phyloP scores from a whole-genome alignment of 2,888 invertebrate genomes.

The Philonicus albiceps region DNA sequence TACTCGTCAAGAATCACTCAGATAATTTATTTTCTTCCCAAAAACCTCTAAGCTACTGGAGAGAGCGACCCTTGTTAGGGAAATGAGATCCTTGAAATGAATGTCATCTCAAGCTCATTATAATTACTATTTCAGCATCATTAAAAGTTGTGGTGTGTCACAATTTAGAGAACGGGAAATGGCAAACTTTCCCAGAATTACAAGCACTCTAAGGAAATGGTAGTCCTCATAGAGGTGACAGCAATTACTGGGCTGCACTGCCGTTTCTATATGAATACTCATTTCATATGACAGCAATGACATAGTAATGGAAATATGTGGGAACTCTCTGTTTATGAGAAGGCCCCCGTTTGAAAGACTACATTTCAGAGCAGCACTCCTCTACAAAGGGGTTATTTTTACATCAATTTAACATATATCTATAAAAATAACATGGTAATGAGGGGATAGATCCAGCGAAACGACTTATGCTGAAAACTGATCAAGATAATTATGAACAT shows the following conservation, averaged over 20 bases:
- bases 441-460: neutral
- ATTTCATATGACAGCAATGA: neutral
- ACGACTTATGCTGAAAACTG: neutral
- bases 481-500: neutral
- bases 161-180: constrained; percentile 28
- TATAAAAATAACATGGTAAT: neutral
- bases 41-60: constrained; percentile 1
- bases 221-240: neutral
- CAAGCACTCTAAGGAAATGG: neutral
- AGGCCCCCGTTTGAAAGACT: neutral
- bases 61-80: constrained; percentile 24
- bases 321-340: neutral
- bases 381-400: neutral
- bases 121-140: constrained; percentile 48
- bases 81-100: constrained; percentile 44
- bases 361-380: neutral
- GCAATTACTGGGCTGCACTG: constrained; percentile 1
- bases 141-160: constrained; percentile 46
- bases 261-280: neutral
- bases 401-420: neutral
- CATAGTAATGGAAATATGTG: neutral
- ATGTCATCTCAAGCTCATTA: constrained; percentile 48
- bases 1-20: constrained; percentile 50
- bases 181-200: constrained; percentile 22
- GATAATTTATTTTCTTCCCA: constrained; percentile 48